Percentiles rank a stretch among this genome's conserved stretches.
Conservation (phyloP, 2,888 invertebrate genomes). For the Melieria omissa region DNA sequence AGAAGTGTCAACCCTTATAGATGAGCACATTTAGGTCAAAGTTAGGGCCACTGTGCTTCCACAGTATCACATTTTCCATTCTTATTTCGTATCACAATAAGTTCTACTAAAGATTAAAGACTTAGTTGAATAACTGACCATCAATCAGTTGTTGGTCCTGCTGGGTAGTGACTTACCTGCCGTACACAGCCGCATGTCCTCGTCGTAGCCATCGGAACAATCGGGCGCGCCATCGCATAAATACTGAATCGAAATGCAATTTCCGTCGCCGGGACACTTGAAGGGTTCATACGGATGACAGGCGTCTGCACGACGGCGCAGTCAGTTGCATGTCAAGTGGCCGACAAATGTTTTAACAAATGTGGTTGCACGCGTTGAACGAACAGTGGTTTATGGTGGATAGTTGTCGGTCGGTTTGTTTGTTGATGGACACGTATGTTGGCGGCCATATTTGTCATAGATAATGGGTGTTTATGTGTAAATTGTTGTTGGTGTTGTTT, state of each 20-base stretch:
- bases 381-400: neutral
- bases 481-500: no score
- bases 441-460: constrained; percentile 8
- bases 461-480: neutral
- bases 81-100: no score
- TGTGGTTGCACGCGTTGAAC: neutral
- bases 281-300: constrained; percentile 97
- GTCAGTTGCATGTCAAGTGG: neutral
- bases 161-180: constrained; percentile 75
- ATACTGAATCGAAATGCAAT: constrained; percentile 96
- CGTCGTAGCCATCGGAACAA: constrained; percentile 95
- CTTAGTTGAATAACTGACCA: no score
- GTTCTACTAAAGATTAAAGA: no score
- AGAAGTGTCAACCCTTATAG: no score
- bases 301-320: constrained; percentile 68
- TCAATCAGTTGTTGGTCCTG: no score
- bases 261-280: constrained; percentile 93
- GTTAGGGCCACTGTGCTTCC: no score
- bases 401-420: neutral
- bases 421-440: constrained; percentile 11
- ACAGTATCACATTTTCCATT: no score
- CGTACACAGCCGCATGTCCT: constrained; percentile 93
- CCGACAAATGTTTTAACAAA: neutral
- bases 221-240: constrained; percentile 94
- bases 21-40: no score